These are phyloP conservation scores for Brachionus manjavacas DNA, from an alignment of 1,140 invertebrate species.

Conservation along the genomic window DNA sequence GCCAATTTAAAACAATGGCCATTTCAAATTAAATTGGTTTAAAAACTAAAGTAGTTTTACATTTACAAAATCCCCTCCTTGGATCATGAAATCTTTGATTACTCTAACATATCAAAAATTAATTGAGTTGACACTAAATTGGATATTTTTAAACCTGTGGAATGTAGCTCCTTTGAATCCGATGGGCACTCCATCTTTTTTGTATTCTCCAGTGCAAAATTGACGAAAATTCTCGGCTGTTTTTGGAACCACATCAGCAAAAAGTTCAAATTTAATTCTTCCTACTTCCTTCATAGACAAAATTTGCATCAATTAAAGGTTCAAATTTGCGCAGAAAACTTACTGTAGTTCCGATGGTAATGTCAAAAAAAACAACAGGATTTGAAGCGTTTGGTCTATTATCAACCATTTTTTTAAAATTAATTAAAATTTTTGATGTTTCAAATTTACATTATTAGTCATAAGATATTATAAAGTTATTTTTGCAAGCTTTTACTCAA, in stretches of 20 bases:
- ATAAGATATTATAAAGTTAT: not conserved
- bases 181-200: slow-evolving; percentile 81
- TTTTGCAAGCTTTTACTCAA: not conserved
- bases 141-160: slow-evolving; percentile 62
- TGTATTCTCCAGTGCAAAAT: slow-evolving; percentile 90
- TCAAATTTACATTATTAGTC: not conserved
- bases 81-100: slow-evolving; percentile 95
- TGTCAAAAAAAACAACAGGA: slow-evolving; percentile 81
- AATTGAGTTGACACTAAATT: not conserved
- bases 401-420: not conserved
- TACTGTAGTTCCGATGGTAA: slow-evolving; percentile 66
- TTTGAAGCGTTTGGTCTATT: slow-evolving; percentile 59
- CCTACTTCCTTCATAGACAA: slow-evolving; percentile 68
- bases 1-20: no score
- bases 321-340: slow-evolving; percentile 44
- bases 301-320: not conserved
- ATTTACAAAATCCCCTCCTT: slow-evolving; percentile 97
- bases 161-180: slow-evolving; percentile 93
- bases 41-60: no score
- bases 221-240: slow-evolving; percentile 90
- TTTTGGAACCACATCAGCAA: slow-evolving; percentile 89
- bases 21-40: no score
- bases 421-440: not conserved
- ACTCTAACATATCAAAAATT: slow-evolving; percentile 63
- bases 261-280: slow-evolving; percentile 90